These are phyloP conservation scores for Athene noctua DNA, from an alignment of 2,113 vertebrate species.

Conservation along the genomic window DNA sequence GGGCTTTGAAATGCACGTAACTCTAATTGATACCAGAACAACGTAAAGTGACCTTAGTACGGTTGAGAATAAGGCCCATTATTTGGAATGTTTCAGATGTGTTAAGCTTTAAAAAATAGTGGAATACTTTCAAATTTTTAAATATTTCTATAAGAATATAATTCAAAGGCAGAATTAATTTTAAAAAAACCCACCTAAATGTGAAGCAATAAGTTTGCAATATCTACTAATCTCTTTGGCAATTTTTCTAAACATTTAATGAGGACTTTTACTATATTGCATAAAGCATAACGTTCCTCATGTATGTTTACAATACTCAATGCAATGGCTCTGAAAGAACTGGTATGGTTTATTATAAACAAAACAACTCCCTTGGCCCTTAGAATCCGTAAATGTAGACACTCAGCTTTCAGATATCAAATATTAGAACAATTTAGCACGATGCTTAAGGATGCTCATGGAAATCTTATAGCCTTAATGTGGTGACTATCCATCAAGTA, in stretches of 20 bases:
- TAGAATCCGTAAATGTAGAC: neutral
- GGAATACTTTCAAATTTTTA: neutral
- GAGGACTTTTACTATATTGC: neutral
- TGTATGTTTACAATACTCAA: neutral
- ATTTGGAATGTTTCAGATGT: neutral
- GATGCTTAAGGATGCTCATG: neutral
- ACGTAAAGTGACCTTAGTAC: neutral
- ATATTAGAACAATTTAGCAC: neutral
- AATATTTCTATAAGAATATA: neutral
- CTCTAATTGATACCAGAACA: neutral
- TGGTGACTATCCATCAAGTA: neutral
- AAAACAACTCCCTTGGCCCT: neutral
- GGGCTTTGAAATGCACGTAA: neutral
- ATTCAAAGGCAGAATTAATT: neutral
- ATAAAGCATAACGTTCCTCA: constrained; percentile 30
- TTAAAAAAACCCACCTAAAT: neutral
- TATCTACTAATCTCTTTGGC: neutral
- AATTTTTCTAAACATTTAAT: neutral
- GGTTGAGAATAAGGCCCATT: neutral
- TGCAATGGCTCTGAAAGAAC: neutral
- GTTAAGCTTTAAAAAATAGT: neutral
- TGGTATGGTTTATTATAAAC: neutral
- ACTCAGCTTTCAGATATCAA: neutral
- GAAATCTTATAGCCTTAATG: neutral
- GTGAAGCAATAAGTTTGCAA: neutral